These are phyloP conservation scores for Silurus asotus DNA, from an alignment of 2,113 vertebrate genomes.

Conservation along the genomic window DNA sequence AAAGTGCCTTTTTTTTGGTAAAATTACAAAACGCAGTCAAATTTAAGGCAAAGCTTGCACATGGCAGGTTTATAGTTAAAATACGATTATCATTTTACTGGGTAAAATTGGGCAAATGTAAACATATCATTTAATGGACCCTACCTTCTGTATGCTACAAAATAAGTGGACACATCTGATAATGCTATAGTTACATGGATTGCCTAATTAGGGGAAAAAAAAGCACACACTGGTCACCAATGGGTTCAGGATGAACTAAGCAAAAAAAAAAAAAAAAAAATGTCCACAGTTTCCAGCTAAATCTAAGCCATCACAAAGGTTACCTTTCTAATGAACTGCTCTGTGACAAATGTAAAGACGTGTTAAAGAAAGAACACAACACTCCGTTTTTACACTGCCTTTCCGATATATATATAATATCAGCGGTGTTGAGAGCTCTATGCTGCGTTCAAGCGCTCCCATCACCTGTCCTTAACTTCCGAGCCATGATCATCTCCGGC, in stretches of 20 bases:
- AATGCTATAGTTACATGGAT: slow-evolving; percentile 21
- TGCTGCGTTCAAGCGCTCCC: slow-evolving; percentile 66
- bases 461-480: slow-evolving; percentile 79
- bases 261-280: neutral
- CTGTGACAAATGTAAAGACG: neutral
- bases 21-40: slow-evolving; percentile 33
- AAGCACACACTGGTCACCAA: neutral
- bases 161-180: slow-evolving; percentile 7
- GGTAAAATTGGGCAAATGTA: neutral
- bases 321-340: slow-evolving; percentile 7
- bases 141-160: slow-evolving; percentile 20
- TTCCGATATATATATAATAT: neutral
- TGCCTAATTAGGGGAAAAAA: neutral
- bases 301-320: slow-evolving; percentile 23
- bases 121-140: slow-evolving; percentile 1
- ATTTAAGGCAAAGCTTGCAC: slow-evolving; percentile 37
- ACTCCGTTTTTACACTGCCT: slow-evolving; percentile 6
- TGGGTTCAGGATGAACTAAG: neutral
- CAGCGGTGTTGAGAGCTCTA: neutral
- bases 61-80: slow-evolving; percentile 4
- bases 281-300: slow-evolving; percentile 19
- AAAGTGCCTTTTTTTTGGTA: slow-evolving; percentile 19
- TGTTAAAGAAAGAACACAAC: slow-evolving; percentile 7
- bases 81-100: neutral
- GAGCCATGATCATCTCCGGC: slow-evolving; percentile 71